Evolutionary conservation across 2,113 vertebrate species (phyloP).

Genomic region (Pampusana beccarii): DNA sequence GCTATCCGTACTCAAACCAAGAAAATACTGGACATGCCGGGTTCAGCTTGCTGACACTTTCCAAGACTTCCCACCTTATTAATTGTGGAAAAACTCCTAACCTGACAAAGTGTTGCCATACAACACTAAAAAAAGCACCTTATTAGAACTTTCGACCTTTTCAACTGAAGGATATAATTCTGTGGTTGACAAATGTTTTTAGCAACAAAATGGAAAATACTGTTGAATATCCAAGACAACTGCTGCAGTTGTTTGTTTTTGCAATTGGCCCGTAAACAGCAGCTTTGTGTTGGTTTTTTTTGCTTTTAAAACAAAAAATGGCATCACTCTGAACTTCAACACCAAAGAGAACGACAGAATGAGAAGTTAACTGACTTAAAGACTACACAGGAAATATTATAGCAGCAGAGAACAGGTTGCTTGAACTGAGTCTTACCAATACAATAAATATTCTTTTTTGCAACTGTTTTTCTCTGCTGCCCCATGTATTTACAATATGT

Average conservation of each 20-base stretch:
- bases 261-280: not conserved
- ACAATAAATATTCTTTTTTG: not conserved
- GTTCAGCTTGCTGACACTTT: not conserved
- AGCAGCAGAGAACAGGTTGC: not conserved
- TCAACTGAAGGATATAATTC: not conserved
- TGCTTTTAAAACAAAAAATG: not conserved
- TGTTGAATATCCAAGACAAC: not conserved
- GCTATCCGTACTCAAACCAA: not conserved
- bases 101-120: not conserved
- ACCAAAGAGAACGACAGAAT: not conserved
- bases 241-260: not conserved
- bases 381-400: not conserved
- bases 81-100: not conserved
- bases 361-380: not conserved
- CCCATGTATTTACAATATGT: not conserved
- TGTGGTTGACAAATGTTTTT: not conserved
- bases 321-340: not conserved
- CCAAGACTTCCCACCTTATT: not conserved
- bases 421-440: not conserved
- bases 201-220: not conserved
- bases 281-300: not conserved
- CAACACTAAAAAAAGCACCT: not conserved
- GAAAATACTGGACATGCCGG: not conserved
- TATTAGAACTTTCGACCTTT: not conserved
- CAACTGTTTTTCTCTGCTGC: not conserved